Evolutionary conservation across 2,888 invertebrate species (phyloP).

Genomic region (Noctua janthe): DNA sequence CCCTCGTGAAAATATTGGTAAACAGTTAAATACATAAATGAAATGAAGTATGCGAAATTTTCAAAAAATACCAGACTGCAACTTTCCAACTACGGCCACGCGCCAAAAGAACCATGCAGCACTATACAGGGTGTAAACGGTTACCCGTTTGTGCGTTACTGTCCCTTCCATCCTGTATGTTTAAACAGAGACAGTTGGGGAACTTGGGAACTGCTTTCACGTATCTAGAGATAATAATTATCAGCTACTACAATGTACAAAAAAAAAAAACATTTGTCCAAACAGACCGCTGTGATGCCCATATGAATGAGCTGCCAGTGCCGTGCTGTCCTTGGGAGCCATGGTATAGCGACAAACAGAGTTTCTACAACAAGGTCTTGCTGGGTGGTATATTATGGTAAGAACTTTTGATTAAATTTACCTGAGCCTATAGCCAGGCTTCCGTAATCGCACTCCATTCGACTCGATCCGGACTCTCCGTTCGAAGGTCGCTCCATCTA

Average conservation of each 20-base stretch:
- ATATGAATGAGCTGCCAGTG: conserved; percentile 94
- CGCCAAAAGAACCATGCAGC: not conserved
- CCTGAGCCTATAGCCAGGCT: not conserved
- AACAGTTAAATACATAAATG: too few relatives aligned
- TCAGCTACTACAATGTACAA: not conserved
- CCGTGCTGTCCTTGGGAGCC: conserved; percentile 94
- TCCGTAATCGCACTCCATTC: not conserved
- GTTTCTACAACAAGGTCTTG: conserved; percentile 78
- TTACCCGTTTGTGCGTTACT: too few relatives aligned
- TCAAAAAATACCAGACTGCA: not conserved
- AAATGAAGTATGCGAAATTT: not conserved
- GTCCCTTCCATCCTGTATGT: not conserved
- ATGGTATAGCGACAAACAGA: conserved; percentile 91
- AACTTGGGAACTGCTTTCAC: not conserved
- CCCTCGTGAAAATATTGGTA: not conserved
- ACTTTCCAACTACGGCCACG: not conserved
- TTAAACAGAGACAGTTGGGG: not conserved
- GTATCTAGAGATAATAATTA: not conserved
- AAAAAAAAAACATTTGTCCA: not conserved
- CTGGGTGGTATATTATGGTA: conserved; percentile 77
- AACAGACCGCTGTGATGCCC: conserved; percentile 81
- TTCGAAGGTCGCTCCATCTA: not conserved
- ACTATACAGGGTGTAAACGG: not conserved
- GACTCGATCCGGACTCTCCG: not conserved
- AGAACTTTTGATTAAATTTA: conserved; percentile 35